Base-by-base conservation (phyloP, 2,888 invertebrate genomes). In the Thymelicus acteon region DNA sequence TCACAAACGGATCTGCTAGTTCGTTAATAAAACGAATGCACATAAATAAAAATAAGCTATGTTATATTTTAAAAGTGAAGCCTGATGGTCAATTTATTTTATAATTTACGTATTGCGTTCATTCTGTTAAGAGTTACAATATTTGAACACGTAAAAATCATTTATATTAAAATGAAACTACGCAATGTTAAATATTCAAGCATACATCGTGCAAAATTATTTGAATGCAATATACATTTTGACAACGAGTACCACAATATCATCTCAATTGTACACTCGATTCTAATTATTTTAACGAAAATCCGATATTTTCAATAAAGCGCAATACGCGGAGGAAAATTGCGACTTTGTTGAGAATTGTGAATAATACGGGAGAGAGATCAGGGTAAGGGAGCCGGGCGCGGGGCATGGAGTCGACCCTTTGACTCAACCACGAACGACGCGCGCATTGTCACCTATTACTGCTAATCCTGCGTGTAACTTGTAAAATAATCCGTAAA, bases 351-450 rank as follows among this genome's bases (percentile, higher is more conserved):
- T 76, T 75, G 77, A 79, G 77, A 81, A 81, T 79, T 80, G 80
- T 77, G 78, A 81, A 77, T 85, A 84, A 86, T 81, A 80, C 78
- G 79, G 80, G 78, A 80, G 81, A 82, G 84, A 82, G 82, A 79
- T 76, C 75, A 76, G 76, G 75, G 75, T 72, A 75, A 75, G 75
- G 75, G 75, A 72, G 75, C 75, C 74, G 77, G 77, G 75, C 71
- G 71, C 78, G 79, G 76, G 75, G 77, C 52, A 75, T 72, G 74
- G 75, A 75, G 67, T 68, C 74, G 75, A 79, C 74, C 79, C 79
- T 81, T 84, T 78, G 75, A 76, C 76, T 78, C 71, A 52, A 63
- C 73, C 70, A 74, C 79, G 73, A 80, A 72, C 85, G 86, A 86
- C 86, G 85, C 86, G 87, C 87, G 86, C 88, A 88, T 44, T 69